Evolutionary conservation across 2,888 invertebrate genomes (phyloP).

Genomic region (Eurytoma adleriae): DNA sequence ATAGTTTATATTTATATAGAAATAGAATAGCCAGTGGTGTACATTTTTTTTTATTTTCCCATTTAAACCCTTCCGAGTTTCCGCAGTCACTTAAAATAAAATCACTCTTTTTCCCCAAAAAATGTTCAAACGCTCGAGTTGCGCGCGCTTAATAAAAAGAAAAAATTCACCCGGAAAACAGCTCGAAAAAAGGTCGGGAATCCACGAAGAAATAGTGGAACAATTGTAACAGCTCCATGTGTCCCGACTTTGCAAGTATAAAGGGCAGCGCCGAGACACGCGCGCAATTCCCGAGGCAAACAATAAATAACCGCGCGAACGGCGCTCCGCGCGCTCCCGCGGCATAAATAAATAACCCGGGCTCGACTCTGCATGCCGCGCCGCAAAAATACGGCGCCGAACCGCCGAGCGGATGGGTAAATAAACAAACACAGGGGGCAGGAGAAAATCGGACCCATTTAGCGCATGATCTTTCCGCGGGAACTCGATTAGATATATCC

Average conservation of each 20-base stretch:
- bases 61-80: too few species aligned
- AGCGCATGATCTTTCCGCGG: not conserved
- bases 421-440: slow-evolving; percentile 18
- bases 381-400: not conserved
- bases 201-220: slow-evolving; percentile 13
- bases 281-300: slow-evolving; percentile 35
- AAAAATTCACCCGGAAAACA: not conserved
- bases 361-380: slow-evolving; percentile 17
- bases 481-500: slow-evolving; percentile 21
- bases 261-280: not conserved
- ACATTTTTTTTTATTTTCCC: too few species aligned
- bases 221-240: slow-evolving; percentile 16
- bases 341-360: slow-evolving; percentile 47
- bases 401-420: not conserved
- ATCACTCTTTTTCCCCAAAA: too few species aligned
- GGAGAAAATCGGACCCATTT: not conserved
- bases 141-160: not conserved
- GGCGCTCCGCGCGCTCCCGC: not conserved
- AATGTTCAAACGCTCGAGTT: too few species aligned
- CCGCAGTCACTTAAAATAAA: too few species aligned
- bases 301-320: slow-evolving; percentile 47
- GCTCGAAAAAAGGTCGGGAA: not conserved
- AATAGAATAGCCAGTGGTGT: too few species aligned
- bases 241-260: slow-evolving; percentile 40
- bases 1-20: too few species aligned